Base-by-base conservation (phyloP, 2,113 vertebrate species). In the Sinocyclocheilus anshuiensis region DNA sequence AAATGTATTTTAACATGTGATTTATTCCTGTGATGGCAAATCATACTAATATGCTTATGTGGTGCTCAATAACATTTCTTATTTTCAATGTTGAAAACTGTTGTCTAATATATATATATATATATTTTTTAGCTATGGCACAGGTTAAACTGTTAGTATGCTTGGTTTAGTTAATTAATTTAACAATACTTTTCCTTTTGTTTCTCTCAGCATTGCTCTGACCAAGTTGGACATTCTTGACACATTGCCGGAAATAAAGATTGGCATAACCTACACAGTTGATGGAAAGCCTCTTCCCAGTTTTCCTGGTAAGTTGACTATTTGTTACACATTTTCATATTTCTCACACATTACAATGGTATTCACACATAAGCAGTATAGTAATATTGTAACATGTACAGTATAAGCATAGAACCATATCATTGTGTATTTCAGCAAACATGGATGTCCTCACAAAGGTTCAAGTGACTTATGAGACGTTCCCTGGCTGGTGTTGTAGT, bases 201-300 rank as follows among this genome's bases (percentile, higher is more conserved):
- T 59, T 55, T 72, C 18, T 53, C 90, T 48, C 83, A 96, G 96
- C 11, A 94, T 96, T 33, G 95, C 95, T 0, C 82, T 96, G 90
- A 96, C 95, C 0, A 96, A 96, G 78, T 87, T 96, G 77, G 95
- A 96, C 84, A 96, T 96, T 89, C 91, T 96, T 89, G 96, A 96
- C 87, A 93, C 92, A 0, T 89, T 96, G 69, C 3, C 90, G 0
- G 96, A 96, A 87, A 96, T 96, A 69, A 95, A 96, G 92, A 93
- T 96, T 61, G 95, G 95, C 0, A 92, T 96, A 77, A 92, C 92
- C 13, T 96, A 96, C 82, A 92, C 85, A 1, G 91, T 95, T 18
- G 93, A 95, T 5, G 95, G 89, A 45, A 8, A 95, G 39, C 79
- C 89, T 65, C 92, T 96, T 3, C 92, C 94, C 29, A 95, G 94